Evolutionary conservation across 2,888 invertebrate species (phyloP), one percentile per base, ranked within the genome.

Genomic region (Elmis aenea): DNA sequence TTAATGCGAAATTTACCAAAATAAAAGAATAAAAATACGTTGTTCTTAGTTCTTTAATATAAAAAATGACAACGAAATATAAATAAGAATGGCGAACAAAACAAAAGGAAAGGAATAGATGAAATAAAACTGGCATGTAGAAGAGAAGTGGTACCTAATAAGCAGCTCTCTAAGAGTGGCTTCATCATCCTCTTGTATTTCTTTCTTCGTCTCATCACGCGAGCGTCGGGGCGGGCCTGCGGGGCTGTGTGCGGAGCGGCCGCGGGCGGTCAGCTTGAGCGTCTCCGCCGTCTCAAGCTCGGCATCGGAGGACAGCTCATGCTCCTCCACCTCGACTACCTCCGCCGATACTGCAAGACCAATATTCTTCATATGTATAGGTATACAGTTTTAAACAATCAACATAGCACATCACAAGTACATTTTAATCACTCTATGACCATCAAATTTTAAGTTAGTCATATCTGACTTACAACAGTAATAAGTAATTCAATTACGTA

Each of bases 151-250:
- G n/a, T 71, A 76, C 89, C 89, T 89, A 84, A 89, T 83, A 76
- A 90, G 87, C 79, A 90, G 82, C 83, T 89, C 87, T 80, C 88
- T 86, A 76, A 90, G 84, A 78, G 88, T 89, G 72, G 87, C 85
- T 79, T 90, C 89, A 81, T 90, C 89, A 68, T 77, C 77, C 66
- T 71, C 71, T 69, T 74, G 73, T 73, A 74, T 70, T 75, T 87
- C 86, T 75, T 83, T 81, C 77, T 80, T 75, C 82, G 82, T 79
- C 78, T 81, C 83, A 83, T 83, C 79, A 80, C 82, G 80, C 74
- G 79, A 79, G 72, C 74, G 74, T 59, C 59, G 61, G 51, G 49
- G 58, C 52, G 56, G 54, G 50, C 55, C 59, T 56, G 58, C 58
- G 62, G 59, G 62, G 64, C 60, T 57, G 59, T 61, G 62, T 58